Percentiles rank a stretch among this genome's conserved stretches.
Evolutionary conservation across 2,888 invertebrate genomes (phyloP).

Genomic region (Cheilosia vernalis): DNA sequence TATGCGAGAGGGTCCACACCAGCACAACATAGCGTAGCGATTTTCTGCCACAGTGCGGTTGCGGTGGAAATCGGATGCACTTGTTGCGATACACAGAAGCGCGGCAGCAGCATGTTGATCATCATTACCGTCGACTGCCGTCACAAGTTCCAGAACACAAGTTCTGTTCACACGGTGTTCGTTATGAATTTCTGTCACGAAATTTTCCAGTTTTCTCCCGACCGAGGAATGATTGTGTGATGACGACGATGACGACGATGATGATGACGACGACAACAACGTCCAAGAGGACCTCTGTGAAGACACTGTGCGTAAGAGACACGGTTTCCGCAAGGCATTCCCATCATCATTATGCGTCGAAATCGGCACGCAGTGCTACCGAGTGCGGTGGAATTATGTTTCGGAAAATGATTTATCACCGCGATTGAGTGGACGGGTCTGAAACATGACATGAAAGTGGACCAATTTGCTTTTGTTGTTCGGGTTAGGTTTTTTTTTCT

Average conservation of each 20-base stretch:
- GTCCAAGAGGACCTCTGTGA: constrained; percentile 41
- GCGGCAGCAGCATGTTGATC: constrained; percentile 38
- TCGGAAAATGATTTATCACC: constrained; percentile 75
- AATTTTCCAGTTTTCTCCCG: constrained; percentile 80
- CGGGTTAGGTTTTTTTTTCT: constrained; percentile 15
- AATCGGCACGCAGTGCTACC: constrained; percentile 51
- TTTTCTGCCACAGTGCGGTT: constrained; percentile 9
- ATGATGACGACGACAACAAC: constrained; percentile 8
- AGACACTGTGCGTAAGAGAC: constrained; percentile 52
- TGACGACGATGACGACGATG: constrained; percentile 58
- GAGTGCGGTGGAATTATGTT: constrained; percentile 70
- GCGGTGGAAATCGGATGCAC: constrained; percentile 35
- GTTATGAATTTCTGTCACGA: constrained; percentile 83
- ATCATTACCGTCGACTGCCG: constrained; percentile 58
- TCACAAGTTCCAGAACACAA: constrained; percentile 70
- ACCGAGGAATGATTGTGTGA: constrained; percentile 72
- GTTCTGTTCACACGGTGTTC: constrained; percentile 82
- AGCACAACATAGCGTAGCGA: not conserved
- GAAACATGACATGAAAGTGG: constrained; percentile 75
- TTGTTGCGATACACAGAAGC: constrained; percentile 57
- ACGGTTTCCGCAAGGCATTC: constrained; percentile 50
- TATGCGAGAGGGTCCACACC: constrained; percentile 51
- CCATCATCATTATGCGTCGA: constrained; percentile 51
- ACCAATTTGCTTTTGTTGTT: constrained; percentile 76
- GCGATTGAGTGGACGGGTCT: constrained; percentile 73